These are phyloP conservation scores for Vandiemenella viatica DNA, from an alignment of 2,888 invertebrate species.

Conservation along the genomic window DNA sequence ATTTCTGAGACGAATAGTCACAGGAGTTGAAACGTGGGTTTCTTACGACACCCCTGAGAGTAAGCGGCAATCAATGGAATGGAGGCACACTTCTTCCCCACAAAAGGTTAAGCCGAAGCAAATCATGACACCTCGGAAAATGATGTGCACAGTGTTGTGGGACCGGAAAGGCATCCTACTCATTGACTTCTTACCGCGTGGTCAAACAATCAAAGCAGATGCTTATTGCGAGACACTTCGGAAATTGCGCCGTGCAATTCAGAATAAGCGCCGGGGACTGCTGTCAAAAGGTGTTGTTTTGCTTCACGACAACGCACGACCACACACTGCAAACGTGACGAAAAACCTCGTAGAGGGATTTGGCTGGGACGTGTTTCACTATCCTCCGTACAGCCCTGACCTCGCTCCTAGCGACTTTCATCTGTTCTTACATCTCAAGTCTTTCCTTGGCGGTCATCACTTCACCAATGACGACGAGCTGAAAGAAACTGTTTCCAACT, in stretches of 20 bases:
- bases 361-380: neutral
- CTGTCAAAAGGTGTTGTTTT: neutral
- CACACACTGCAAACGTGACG: neutral
- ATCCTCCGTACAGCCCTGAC: neutral
- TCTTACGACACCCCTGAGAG: no score
- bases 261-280: neutral
- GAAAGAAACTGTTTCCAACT: slow-evolving; percentile 5
- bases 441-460: neutral
- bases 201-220: neutral
- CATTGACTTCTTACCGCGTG: neutral
- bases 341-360: neutral
- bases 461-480: neutral
- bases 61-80: no score
- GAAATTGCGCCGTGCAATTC: neutral
- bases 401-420: slow-evolving; percentile 5
- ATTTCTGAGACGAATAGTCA: no score
- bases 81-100: no score
- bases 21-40: no score
- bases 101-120: no score
- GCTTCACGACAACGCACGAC: neutral
- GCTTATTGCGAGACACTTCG: neutral
- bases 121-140: no score
- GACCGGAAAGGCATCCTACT: neutral
- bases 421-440: neutral
- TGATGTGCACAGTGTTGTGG: neutral